phyloP scores from a whole-genome alignment of 92 coral and sea anemone genomes.

The Porites evermanni region DNA sequence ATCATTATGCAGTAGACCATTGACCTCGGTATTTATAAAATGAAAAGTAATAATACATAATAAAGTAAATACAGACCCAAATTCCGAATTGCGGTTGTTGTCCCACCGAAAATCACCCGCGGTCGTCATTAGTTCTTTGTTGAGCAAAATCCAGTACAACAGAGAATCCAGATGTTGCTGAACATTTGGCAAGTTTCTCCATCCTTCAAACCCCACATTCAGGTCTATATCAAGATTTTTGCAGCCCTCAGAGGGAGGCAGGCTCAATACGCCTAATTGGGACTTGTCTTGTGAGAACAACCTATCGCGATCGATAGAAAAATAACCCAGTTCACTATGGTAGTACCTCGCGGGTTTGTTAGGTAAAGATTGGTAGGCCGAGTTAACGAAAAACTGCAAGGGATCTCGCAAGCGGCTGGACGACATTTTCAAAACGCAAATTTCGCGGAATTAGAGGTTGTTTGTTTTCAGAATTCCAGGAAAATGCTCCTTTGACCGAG shows the following conservation, averaged over 20 bases:
- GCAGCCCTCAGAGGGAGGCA: constrained; percentile 22
- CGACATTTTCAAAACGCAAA: constrained; percentile 4
- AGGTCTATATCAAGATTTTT: constrained; percentile 26
- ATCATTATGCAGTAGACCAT: background rate
- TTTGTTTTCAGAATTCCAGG: background rate
- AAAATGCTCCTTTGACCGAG: background rate
- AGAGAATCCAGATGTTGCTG: constrained; percentile 53
- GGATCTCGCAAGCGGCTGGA: background rate
- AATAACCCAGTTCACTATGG: constrained; percentile 43
- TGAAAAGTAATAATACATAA: background rate
- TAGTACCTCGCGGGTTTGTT: constrained; percentile 6
- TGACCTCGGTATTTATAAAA: background rate
- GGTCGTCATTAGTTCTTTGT: constrained; percentile 26
- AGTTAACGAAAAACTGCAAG: background rate
- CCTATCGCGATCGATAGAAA: constrained; percentile 36
- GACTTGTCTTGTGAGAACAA: constrained; percentile 30
- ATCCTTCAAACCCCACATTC: constrained; percentile 44
- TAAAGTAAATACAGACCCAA: background rate
- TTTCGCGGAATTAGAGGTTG: constrained; percentile 4
- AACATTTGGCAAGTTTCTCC: constrained; percentile 32
- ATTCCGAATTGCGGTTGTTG: background rate
- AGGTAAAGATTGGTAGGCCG: constrained; percentile 3
- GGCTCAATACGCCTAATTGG: constrained; percentile 19
- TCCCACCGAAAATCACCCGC: constrained; percentile 2
- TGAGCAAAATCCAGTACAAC: constrained; percentile 42